phyloP scores from a whole-genome alignment of 2,113 vertebrate species.

The Pseudopodoces humilis region DNA sequence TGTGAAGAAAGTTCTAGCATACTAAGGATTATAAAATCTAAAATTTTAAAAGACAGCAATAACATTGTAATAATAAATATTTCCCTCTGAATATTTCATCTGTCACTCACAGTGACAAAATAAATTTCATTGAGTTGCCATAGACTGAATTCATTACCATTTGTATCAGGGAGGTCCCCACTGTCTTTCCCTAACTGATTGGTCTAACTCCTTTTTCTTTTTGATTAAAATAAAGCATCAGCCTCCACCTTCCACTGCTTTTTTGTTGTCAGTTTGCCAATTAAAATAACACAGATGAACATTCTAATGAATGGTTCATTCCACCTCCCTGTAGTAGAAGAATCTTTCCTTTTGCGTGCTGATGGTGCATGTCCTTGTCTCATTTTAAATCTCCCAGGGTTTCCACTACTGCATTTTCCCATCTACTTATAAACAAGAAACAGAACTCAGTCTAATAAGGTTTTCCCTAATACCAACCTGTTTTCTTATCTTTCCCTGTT shows the following conservation, averaged over 20 bases:
- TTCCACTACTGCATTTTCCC: background rate
- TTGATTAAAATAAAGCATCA: background rate
- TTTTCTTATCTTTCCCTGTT: background rate
- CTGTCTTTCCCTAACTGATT: background rate
- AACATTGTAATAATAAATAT: background rate
- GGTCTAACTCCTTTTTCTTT: background rate
- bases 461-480: background rate
- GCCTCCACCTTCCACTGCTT: background rate
- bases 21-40: background rate
- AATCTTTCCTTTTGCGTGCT: background rate
- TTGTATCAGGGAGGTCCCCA: background rate
- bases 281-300: background rate
- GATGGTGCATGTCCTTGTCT: background rate
- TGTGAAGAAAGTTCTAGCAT: background rate
- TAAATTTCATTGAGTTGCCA: background rate
- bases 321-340: background rate
- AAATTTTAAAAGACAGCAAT: background rate
- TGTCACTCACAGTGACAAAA: background rate
- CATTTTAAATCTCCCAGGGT: background rate
- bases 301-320: background rate
- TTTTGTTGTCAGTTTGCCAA: background rate
- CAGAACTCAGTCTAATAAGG: background rate
- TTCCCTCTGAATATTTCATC: background rate
- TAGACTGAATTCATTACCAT: background rate
- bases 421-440: background rate